Base-by-base conservation (phyloP, 2,113 vertebrate genomes). In the Syngnathus typhle region DNA sequence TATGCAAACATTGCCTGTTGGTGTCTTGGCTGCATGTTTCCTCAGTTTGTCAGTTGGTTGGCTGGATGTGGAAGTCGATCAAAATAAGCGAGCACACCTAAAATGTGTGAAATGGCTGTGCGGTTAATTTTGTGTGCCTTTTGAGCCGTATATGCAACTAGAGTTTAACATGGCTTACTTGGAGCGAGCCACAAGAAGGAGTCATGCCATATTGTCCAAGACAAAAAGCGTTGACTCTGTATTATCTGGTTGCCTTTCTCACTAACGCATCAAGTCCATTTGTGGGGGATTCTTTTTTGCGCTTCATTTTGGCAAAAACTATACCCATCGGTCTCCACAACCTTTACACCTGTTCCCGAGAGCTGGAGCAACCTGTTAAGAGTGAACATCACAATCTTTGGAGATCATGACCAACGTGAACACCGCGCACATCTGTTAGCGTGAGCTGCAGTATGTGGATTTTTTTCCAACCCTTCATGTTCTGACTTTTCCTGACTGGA, bases 401-500 rank as follows among this genome's bases (percentile, higher is more conserved):
- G 12, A 13, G 52, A 54, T 23, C n/a, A 23, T 11, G n/a, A 27
- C 11, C 11, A 55, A 55, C n/a, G 12, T 6, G 27, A 15, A 16
- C 49, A 21, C 7, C 19, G 19, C 16, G 7, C 19, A 10, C 49
- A 21, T n/a, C 49, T 21, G 49, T 55, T 23, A 0, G 52, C 1
- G 21, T 55, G 52, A 55, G 12, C 21, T 32, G 27, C 27, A 32
- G 27, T 32, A 3, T 32, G 27, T 32, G 27, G 27, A 32, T 32
- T 32, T 32, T 32, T 32, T 21, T 12, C 23, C 6, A 55, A 68
- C 70, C 71, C 69, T 78, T 56, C 77, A 70, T 67, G 70, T 72
- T 73, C 74, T 49, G 74, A 71, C 78, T 60, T 84, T 76, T 75
- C 88, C 83, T 86, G 84, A 87, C 81, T 82, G 84, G 87, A 89